Evolutionary conservation across 1,140 invertebrate species (phyloP), one percentile per base, ranked within the genome.

Genomic region (Drosophila biarmipes): DNA sequence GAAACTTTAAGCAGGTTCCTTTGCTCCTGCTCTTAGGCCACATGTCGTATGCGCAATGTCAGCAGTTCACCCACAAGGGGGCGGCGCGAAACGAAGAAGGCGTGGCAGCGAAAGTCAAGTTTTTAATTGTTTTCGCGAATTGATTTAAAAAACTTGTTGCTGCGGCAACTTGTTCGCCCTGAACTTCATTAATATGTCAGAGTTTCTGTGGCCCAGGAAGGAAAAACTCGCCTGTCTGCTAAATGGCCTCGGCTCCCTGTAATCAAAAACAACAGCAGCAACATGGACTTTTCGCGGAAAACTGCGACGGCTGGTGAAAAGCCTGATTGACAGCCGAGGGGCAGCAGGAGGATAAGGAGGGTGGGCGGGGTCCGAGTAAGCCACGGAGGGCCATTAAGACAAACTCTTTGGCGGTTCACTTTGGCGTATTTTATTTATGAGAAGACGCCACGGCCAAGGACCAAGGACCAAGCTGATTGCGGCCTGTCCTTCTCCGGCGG

Each of bases 111-210:
- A 69, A 81, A 85, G 78, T 78, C 81, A 87, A 87, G 78, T 81
- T 87, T 73, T 86, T 87, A 86, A 86, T 87, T 84, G 80, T 85
- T 80, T 74, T 76, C 54, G 56, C 73, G 77, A 85, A 84, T 84
- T 86, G 81, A 87, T 86, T 84, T 86, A 87, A 86, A 78, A 71
- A 71, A 69, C 82, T 69, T 57, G 72, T 68, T 54, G 54, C 51
- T 59, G 48, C 48, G 46, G 62, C 74, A 82, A 78, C 66, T 78
- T 74, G 73, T 59, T 37, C 69, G 54, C 46, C 48, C 53, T 7
- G 48, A 54, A 68, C 61, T 86, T 80, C 78, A 86, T 85, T 86
- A 85, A 85, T 80, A 85, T 86, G 81, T 73, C 81, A 81, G 67
- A 66, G 15, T 54, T 59, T 72, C 57, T 40, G 34, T 48, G 69